Percentiles rank a stretch among this genome's conserved stretches.
phyloP scores from a whole-genome alignment of 2,888 invertebrate species.

The Dione vanillae region DNA sequence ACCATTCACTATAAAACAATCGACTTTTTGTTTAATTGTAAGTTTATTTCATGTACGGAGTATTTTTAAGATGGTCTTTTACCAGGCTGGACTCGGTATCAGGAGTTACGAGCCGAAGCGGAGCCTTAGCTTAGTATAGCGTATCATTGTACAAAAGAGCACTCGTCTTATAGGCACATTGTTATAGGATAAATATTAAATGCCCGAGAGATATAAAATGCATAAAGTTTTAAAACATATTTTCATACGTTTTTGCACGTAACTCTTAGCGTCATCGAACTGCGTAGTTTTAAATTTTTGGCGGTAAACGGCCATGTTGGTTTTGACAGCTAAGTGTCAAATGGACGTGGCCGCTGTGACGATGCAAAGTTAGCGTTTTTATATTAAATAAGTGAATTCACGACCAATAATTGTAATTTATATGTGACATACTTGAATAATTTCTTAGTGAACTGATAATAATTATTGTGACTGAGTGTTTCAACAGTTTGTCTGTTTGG shows the following conservation, averaged over 20 bases:
- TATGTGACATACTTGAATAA: slow-evolving; percentile 72
- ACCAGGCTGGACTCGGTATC: slow-evolving; percentile 49
- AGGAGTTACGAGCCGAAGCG: slow-evolving; percentile 51
- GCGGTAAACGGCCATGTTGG: slow-evolving; percentile 56
- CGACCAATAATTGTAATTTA: slow-evolving; percentile 83
- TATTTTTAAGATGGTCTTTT: slow-evolving; percentile 60
- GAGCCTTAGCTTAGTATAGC: slow-evolving; percentile 71
- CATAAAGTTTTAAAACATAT: slow-evolving; percentile 79
- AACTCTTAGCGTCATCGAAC: slow-evolving; percentile 62
- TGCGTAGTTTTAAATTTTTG: slow-evolving; percentile 63
- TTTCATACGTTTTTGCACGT: slow-evolving; percentile 84
- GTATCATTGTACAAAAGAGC: slow-evolving; percentile 79
- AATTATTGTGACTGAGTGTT: slow-evolving; percentile 77
- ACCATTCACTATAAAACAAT: slow-evolving; percentile 80
- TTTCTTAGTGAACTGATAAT: slow-evolving; percentile 80
- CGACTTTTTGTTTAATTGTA: slow-evolving; percentile 70
- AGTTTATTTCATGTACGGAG: slow-evolving; percentile 67
- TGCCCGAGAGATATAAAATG: slow-evolving; percentile 77
- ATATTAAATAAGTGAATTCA: slow-evolving; percentile 72
- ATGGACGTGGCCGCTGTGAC: slow-evolving; percentile 59
- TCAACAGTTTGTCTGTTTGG: slow-evolving; percentile 80
- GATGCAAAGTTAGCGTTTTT: slow-evolving; percentile 71
- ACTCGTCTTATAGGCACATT: slow-evolving; percentile 79
- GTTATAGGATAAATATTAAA: slow-evolving; percentile 68
- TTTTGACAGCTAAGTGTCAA: not conserved